Conservation (phyloP, 2,888 invertebrate species). For the Pyrgus malvae region DNA sequence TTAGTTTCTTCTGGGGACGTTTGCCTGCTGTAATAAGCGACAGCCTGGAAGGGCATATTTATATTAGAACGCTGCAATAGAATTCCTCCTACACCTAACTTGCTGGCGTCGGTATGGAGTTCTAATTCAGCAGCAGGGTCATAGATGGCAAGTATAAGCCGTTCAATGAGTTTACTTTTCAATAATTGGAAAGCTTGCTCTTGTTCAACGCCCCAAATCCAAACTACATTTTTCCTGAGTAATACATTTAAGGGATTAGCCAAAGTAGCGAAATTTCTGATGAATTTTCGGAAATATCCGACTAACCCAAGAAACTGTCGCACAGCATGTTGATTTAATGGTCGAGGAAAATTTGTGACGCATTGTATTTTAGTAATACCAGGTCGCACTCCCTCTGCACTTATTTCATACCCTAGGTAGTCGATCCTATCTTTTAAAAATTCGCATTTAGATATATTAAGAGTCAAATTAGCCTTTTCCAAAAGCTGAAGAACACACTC, state of each 20-base stretch:
- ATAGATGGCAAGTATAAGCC: slow-evolving; percentile 42
- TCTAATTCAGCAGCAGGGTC: slow-evolving; percentile 34
- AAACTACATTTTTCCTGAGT: slow-evolving; percentile 23
- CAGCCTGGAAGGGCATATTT: background rate
- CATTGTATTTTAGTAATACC: background rate
- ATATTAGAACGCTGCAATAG: background rate
- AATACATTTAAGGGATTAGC: slow-evolving; percentile 27
- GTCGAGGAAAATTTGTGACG: background rate
- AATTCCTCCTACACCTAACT: slow-evolving; percentile 18
- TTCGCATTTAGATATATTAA: too few relatives aligned
- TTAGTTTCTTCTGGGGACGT: background rate
- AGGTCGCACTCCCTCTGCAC: background rate
- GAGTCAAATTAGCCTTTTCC: too few relatives aligned
- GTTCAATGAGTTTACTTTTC: slow-evolving; percentile 26
- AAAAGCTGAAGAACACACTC: too few relatives aligned
- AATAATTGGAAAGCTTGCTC: slow-evolving; percentile 24
- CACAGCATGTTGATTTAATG: background rate
- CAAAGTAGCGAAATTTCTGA: slow-evolving; percentile 18
- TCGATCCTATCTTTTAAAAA: too few relatives aligned
- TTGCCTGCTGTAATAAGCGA: background rate
- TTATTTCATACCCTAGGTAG: too few relatives aligned
- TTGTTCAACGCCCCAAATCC: slow-evolving; percentile 33
- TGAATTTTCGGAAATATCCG: background rate
- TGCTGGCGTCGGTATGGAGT: slow-evolving; percentile 26
- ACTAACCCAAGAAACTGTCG: background rate